phyloP scores from a whole-genome alignment of 2,888 invertebrate genomes.

The Melieria omissa region DNA sequence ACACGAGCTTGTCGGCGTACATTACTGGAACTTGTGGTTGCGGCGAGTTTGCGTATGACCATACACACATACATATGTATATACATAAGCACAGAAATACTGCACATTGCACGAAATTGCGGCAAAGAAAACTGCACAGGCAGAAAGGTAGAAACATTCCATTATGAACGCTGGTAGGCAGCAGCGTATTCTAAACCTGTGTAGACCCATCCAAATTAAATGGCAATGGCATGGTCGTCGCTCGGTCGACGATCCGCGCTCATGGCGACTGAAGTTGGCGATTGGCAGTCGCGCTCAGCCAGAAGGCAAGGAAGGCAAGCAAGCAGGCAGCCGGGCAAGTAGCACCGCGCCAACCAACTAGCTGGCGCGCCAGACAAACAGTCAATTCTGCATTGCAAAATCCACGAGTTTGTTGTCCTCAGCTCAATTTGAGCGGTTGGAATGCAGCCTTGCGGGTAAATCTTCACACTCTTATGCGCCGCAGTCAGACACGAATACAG shows the following conservation, averaged over 20 bases:
- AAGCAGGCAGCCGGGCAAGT: too few species aligned
- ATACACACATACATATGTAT: conserved; percentile 14
- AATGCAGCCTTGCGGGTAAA: conserved; percentile 44
- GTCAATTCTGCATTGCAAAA: conserved; percentile 17
- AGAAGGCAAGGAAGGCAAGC: too few species aligned
- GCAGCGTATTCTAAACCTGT: conserved; percentile 20
- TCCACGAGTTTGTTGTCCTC: conserved; percentile 21
- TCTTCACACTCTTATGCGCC: conserved; percentile 36
- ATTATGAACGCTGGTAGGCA: conserved; percentile 15
- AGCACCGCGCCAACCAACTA: neutral
- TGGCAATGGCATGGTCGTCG: conserved; percentile 11
- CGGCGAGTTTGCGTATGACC: neutral
- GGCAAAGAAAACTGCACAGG: neutral
- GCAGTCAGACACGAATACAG: neutral
- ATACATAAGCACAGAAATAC: conserved; percentile 5
- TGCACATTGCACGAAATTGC: too few species aligned
- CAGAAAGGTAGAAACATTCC: conserved; percentile 20
- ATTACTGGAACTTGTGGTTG: conserved; percentile 24
- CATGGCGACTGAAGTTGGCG: too few species aligned
- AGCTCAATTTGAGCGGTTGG: conserved; percentile 43
- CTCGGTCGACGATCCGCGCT: neutral
- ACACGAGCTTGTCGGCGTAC: conserved; percentile 21
- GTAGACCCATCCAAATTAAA: conserved; percentile 24
- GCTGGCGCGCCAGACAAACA: neutral
- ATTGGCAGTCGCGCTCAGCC: too few species aligned